phyloP scores from a whole-genome alignment of 1,140 invertebrate genomes.

The Saxidomus purpurata region DNA sequence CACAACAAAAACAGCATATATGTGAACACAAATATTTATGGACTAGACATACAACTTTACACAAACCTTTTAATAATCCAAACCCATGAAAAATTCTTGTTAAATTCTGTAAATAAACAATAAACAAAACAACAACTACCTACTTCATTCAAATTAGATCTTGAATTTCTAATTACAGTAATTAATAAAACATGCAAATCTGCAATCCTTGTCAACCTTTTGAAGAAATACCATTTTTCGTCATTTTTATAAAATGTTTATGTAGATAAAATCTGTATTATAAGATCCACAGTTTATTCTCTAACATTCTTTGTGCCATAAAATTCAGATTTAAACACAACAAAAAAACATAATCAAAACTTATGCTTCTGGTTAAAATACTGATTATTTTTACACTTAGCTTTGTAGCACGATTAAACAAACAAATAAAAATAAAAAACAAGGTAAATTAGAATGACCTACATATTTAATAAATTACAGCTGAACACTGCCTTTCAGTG shows the following conservation, averaged over 20 bases:
- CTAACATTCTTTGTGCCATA: not conserved
- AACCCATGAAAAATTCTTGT: conserved; percentile 1
- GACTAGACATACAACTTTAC: conserved; percentile 41
- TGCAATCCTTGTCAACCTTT: not conserved
- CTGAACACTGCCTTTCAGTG: too few relatives aligned
- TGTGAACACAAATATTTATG: conserved; percentile 35
- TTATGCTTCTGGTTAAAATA: not conserved
- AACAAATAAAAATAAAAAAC: too few relatives aligned
- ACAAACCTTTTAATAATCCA: conserved; percentile 13
- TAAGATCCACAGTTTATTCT: not conserved
- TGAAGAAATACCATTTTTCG: not conserved
- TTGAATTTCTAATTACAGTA: not conserved
- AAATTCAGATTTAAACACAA: not conserved
- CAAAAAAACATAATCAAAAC: conserved; percentile 11
- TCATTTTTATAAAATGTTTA: not conserved
- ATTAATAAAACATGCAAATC: conserved; percentile 22
- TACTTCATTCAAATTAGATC: not conserved
- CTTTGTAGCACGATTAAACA: not conserved
- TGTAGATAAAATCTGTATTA: not conserved
- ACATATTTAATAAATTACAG: too few relatives aligned
- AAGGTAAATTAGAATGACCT: too few relatives aligned
- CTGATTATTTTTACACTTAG: conserved; percentile 11
- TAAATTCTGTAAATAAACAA: conserved; percentile 24
- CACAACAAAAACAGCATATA: not conserved
- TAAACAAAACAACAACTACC: conserved; percentile 19